Evolutionary conservation across 2,888 invertebrate genomes (phyloP), one percentile per base, ranked within the genome.

Genomic region (Pelosia muscerda): DNA sequence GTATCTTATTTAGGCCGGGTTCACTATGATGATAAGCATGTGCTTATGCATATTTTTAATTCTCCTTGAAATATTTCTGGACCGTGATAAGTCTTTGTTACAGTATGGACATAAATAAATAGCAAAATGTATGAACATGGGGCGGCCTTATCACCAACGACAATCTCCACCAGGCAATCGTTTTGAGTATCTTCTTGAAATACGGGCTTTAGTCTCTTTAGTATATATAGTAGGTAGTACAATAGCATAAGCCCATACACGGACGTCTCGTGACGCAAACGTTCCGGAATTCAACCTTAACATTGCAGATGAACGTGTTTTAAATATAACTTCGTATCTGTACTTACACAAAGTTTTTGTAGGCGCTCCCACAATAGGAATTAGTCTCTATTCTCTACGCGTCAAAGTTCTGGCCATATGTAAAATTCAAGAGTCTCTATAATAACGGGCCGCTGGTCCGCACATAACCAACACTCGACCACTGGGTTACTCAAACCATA

Each of bases 261-360:
- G 84, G 77, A 55, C 79, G 80, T 81, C 76, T 70, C 73, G 80
- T 93, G 93, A 93, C 93, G 94, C 86, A 89, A 87, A 78, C 87
- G 79, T 85, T 88, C 73, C 83, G 92, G 94, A 92, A 94, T 94
- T 92, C 91, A 93, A 92, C 93, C 93, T 94, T 93, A 94, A 92
- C 94, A 93, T 94, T 93, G 88, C 89, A 88, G 90, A 92, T 91
- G 91, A 90, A 88, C 89, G 83, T 84, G 90, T 87, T 93, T 92
- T 93, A 93, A 92, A 92, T 93, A 92, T 93, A 93, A 90, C 92
- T 89, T 86, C 85, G 84, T 88, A 85, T 87, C 84, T 85, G 84
- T 88, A 87, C 81, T 81, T 81, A 79, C 78, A 82, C 79, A 79
- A 81, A 81, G 72, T 80, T 84, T 81, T 84, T 79, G 75, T 78